phyloP scores from a whole-genome alignment of 1,140 invertebrate genomes.

The Dolichoris vasculosae region DNA sequence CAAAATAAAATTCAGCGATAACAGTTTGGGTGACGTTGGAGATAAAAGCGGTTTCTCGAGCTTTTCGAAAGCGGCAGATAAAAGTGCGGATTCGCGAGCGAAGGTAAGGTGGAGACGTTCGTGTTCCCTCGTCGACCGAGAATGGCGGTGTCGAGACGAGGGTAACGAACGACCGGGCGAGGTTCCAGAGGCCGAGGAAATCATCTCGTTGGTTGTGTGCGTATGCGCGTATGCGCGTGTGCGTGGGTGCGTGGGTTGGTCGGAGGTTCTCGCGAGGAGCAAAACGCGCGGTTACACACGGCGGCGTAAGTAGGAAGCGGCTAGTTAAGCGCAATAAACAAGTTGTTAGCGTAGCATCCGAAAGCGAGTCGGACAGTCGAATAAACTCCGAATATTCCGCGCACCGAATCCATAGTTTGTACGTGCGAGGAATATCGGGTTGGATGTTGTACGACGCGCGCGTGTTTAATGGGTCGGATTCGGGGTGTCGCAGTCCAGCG shows the following conservation, averaged over 20 bases:
- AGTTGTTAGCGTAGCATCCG: constrained; percentile 49
- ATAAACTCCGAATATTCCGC: background rate
- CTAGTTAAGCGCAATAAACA: constrained; percentile 69
- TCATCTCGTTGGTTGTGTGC: too few relatives aligned
- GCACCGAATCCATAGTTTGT: background rate
- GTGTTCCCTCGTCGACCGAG: too few relatives aligned
- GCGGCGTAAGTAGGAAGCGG: constrained; percentile 64
- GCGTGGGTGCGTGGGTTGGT: too few relatives aligned
- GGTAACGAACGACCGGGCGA: too few relatives aligned
- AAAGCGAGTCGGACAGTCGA: background rate
- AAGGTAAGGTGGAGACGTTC: too few relatives aligned
- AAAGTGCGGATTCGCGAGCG: too few relatives aligned
- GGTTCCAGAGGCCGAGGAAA: too few relatives aligned
- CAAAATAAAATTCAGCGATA: background rate
- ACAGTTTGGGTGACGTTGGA: background rate
- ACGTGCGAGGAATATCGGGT: constrained; percentile 21
- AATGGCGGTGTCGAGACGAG: too few relatives aligned
- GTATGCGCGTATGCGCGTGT: too few relatives aligned
- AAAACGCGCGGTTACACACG: constrained; percentile 20
- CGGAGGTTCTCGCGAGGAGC: too few relatives aligned
- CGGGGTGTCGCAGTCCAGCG: too few relatives aligned
- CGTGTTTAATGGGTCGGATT: background rate
- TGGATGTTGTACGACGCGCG: constrained; percentile 43
- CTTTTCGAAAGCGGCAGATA: too few relatives aligned
- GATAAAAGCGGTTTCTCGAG: background rate